These are phyloP conservation scores for Antechinus flavipes DNA, from an alignment of 2,113 vertebrate genomes.

Conservation along the genomic window DNA sequence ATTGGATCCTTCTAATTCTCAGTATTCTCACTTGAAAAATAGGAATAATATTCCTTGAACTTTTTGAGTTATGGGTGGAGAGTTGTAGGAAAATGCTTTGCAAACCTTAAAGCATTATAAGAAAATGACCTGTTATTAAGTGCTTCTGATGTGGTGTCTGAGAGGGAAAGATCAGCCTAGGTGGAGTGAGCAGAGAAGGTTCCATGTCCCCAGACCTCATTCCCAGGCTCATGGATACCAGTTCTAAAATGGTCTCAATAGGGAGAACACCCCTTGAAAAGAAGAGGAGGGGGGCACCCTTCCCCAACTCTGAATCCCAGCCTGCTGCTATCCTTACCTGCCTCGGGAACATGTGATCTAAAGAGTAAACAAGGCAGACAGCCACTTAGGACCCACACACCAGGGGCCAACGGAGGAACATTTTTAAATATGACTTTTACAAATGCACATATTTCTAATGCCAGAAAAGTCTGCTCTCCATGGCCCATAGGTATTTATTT, in stretches of 20 bases:
- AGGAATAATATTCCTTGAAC: background rate
- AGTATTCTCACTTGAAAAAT: background rate
- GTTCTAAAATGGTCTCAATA: background rate
- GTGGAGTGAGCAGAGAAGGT: rapidly evolving
- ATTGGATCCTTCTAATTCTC: background rate
- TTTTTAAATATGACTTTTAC: background rate
- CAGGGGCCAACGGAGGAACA: background rate
- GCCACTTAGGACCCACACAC: background rate
- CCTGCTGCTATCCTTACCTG: too few species aligned
- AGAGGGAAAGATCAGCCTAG: background rate
- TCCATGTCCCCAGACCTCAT: too few species aligned
- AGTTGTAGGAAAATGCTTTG: background rate
- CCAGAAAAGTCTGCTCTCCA: background rate
- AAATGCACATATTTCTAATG: background rate
- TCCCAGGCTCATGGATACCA: too few species aligned
- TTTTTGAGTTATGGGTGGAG: background rate
- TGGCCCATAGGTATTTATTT: background rate
- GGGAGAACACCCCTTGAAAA: background rate
- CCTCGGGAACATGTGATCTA: background rate
- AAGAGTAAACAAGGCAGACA: background rate
- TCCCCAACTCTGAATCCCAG: background rate
- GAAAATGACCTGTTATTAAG: background rate
- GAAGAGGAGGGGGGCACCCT: background rate
- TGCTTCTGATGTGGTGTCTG: background rate
- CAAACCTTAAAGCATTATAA: background rate